Evolutionary conservation across 2,113 vertebrate species (phyloP).

Genomic region (Pterophyllum scalare): DNA sequence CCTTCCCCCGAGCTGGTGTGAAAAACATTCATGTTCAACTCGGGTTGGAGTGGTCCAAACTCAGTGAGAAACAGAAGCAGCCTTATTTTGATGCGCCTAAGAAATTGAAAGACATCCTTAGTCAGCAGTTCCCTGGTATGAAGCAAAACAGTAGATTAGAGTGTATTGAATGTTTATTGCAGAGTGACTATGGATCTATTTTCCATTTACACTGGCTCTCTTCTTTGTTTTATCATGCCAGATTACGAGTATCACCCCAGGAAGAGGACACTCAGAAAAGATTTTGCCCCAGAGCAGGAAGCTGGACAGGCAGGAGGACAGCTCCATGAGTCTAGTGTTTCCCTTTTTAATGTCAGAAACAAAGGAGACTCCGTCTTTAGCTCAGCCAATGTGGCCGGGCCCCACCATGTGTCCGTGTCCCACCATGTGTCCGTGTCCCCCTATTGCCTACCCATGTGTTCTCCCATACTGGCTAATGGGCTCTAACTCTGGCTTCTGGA

Average conservation of each 20-base stretch:
- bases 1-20: slow-evolving; percentile 76
- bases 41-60: slow-evolving; percentile 86
- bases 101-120: slow-evolving; percentile 85
- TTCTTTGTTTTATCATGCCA: not conserved
- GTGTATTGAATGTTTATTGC: not conserved
- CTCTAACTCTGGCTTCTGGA: no score
- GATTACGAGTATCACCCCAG: slow-evolving; percentile 13
- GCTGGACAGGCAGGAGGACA: not conserved
- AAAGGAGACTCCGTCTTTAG: slow-evolving; percentile 59
- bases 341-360: slow-evolving; percentile 29
- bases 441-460: no score
- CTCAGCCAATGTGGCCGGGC: slow-evolving; percentile 58
- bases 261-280: not conserved
- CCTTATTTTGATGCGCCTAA: slow-evolving; percentile 86
- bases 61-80: slow-evolving; percentile 87
- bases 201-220: not conserved
- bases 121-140: slow-evolving; percentile 86
- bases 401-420: slow-evolving; percentile 17
- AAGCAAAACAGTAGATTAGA: not conserved
- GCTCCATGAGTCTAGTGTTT: not conserved
- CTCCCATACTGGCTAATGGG: no score
- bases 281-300: not conserved
- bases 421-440: slow-evolving; percentile 26
- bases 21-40: slow-evolving; percentile 83
- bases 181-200: not conserved